Conservation (phyloP, 2,888 invertebrate species). For the Blastobasis lacticolella region DNA sequence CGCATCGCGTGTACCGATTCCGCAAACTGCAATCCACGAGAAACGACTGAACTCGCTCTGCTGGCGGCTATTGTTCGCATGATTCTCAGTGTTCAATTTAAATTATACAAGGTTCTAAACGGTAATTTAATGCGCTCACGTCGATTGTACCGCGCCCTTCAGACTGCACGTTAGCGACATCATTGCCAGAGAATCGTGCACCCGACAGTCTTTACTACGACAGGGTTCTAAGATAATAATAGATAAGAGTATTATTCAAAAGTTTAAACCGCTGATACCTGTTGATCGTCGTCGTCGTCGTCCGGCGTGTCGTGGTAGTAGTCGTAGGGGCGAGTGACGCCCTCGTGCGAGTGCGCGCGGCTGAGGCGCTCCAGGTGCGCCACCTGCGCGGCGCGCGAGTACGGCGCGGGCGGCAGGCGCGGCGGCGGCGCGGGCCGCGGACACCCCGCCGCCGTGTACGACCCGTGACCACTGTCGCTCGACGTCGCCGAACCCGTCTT, state of each 20-base stretch:
- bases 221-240: too few species aligned
- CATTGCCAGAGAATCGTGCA: too few species aligned
- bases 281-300: conserved; percentile 70
- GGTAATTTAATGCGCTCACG: too few species aligned
- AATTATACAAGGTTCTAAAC: too few species aligned
- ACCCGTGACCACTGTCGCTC: conserved; percentile 89
- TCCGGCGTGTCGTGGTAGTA: conserved; percentile 75
- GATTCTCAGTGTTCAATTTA: too few species aligned
- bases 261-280: conserved; percentile 67
- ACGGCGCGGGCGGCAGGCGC: conserved; percentile 83
- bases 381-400: conserved; percentile 90
- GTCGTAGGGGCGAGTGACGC: conserved; percentile 84
- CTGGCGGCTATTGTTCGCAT: too few species aligned
- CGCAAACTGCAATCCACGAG: too few species aligned
- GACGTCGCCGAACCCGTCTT: conserved; percentile 95
- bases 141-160: too few species aligned
- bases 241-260: conserved; percentile 39
- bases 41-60: too few species aligned
- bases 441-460: conserved; percentile 57
- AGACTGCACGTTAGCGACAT: too few species aligned
- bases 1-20: too few species aligned
- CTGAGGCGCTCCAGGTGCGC: conserved; percentile 87
- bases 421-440: conserved; percentile 84
- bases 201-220: too few species aligned
- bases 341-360: conserved; percentile 90